A percentile compares a stretch with the other conserved stretches of the same genome.
These are phyloP conservation scores for Deroptyus accipitrinus DNA, from an alignment of 2,113 vertebrate genomes.

Conservation along the genomic window DNA sequence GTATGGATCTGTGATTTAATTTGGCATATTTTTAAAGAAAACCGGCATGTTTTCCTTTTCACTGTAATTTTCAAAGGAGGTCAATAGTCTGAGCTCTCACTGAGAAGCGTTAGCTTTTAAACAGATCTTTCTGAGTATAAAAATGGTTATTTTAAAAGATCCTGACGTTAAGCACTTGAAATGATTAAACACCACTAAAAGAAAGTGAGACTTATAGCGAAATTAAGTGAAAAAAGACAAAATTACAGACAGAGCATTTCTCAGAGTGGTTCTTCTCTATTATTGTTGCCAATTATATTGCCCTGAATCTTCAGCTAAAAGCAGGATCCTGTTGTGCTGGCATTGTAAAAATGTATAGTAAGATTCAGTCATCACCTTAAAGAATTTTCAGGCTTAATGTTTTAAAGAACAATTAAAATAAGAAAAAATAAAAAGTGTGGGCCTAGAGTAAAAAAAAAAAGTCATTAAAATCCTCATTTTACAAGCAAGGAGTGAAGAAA, in stretches of 20 bases:
- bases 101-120: neutral
- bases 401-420: neutral
- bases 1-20: neutral
- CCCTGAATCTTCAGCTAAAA: neutral
- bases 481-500: neutral
- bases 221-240: slow-evolving; percentile 36
- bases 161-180: slow-evolving; percentile 13
- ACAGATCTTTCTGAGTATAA: neutral
- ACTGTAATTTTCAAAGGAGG: neutral
- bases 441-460: neutral
- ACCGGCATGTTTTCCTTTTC: neutral
- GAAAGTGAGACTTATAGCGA: neutral
- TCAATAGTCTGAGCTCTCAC: neutral
- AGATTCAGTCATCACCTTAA: neutral
- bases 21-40: neutral
- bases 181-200: neutral
- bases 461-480: neutral
- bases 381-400: neutral
- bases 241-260: neutral
- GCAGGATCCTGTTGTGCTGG: neutral
- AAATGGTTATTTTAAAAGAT: slow-evolving; percentile 5
- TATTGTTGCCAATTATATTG: slow-evolving; percentile 2
- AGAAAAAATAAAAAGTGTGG: neutral
- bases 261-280: neutral
- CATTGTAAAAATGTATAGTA: rapidly evolving